These are phyloP conservation scores for Pherbina coryleti DNA, from an alignment of 2,888 invertebrate genomes.

Conservation along the genomic window DNA sequence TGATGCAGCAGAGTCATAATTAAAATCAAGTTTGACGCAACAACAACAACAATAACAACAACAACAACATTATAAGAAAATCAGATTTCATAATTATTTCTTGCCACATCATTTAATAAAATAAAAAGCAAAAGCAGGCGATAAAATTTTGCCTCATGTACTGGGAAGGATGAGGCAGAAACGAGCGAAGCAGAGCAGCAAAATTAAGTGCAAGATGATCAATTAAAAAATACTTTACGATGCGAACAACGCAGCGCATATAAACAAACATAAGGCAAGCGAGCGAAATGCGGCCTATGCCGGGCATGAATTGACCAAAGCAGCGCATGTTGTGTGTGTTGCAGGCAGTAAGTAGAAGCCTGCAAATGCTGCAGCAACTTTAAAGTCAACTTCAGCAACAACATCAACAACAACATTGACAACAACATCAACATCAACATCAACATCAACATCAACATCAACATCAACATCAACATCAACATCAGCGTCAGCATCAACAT, in stretches of 20 bases:
- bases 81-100: neutral
- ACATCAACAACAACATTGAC: neutral
- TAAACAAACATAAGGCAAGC: neutral
- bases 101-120: neutral
- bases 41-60: no score
- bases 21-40: neutral
- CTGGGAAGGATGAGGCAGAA: neutral
- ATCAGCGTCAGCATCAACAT: neutral
- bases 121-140: neutral
- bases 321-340: no score
- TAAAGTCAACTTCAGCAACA: neutral
- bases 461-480: neutral
- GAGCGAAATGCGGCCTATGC: neutral
- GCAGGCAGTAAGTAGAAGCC: neutral
- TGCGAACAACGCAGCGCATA: no score
- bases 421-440: neutral
- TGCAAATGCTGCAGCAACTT: neutral
- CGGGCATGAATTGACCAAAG: no score
- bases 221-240: conserved; percentile 6
- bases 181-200: no score
- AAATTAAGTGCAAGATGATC: neutral
- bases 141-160: neutral
- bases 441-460: neutral
- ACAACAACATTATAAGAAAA: neutral
- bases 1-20: neutral